Evolutionary conservation across 2,797 vertebrate species (phyloP), one percentile per base, ranked within the genome.

Genomic region (Spinus pinus): DNA sequence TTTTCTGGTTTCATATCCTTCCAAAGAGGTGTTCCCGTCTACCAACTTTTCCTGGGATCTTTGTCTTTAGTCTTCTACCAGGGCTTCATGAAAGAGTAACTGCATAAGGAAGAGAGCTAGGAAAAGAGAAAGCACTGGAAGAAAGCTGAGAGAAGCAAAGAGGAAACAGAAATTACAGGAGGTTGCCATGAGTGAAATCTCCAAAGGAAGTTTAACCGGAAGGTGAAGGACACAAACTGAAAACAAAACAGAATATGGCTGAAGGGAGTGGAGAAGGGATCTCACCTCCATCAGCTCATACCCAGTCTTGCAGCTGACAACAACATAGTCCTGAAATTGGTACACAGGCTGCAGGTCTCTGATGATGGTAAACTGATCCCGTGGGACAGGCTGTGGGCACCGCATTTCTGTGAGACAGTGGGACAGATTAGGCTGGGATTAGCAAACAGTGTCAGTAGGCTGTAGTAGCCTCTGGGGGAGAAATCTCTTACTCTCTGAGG

Each of bases 271-370:
- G 31, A 88, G 20, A 60, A 30, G 16, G 41, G 53, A 58, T 57
- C 97, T 97, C 81, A 98, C 98, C 98, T 98, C 93, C 69, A 97
- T 51, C 11, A 98, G 94, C 33, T 97, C 95, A 69, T 98, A 98
- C 21, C 98, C 98, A 49, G 93, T 93, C 89, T 97, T 95, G 90
- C 98, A 98, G 81, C 81, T 96, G 86, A 85, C 97, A 17, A 97
- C 69, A 51, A 98, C 94, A 39, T 98, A 98, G 57, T 98, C 98
- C 33, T 97, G 97, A 87, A 97, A 98, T 31, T 67, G 93, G 88
- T 98, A 98, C 30, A 97, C 37, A 20, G 96, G 79, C 92, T 98
- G 97, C 28, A 22, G 87, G 53, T 97, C 90, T 67, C 94, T 97
- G 92, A 98, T 97, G 79, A 98, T 56, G 54, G 98, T 98, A 69